Conservation (phyloP, 64 coral and sea anemone species). For the Anthopleura sola region DNA sequence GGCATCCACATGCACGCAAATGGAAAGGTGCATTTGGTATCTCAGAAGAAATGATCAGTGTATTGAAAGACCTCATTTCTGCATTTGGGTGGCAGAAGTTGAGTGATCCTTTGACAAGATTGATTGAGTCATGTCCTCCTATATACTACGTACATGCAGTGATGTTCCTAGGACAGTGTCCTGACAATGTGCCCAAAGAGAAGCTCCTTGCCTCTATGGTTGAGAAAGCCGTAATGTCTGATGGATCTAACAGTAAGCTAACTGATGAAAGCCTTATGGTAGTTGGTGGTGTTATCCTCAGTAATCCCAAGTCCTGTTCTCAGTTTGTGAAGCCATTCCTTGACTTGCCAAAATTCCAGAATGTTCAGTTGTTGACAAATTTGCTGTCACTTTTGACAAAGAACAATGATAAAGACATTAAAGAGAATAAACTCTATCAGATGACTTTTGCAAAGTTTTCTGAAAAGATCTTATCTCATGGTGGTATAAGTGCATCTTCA, state of each 20-base stretch:
- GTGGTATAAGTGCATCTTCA: not conserved
- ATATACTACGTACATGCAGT: not conserved
- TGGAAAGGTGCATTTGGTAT: not conserved
- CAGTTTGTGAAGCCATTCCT: not conserved
- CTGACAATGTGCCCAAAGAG: constrained; percentile 3
- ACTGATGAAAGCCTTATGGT: not conserved
- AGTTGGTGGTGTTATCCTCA: not conserved
- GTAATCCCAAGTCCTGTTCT: not conserved
- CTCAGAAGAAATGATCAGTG: not conserved
- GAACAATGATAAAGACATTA: not conserved
- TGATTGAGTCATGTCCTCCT: not conserved
- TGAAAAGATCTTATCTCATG: not conserved
- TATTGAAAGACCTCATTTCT: not conserved
- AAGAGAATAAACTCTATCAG: not conserved
- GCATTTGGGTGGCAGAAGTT: not conserved
- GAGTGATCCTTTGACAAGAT: not conserved
- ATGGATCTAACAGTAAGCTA: not conserved
- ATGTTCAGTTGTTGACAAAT: not conserved
- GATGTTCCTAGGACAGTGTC: not conserved
- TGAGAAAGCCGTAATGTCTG: not conserved
- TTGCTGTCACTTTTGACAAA: not conserved
- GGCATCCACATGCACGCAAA: not conserved
- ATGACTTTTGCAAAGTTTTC: not conserved
- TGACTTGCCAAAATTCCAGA: not conserved
- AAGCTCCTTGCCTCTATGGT: not conserved